Conservation (phyloP, 2,797 vertebrate species). For the Tarsius wallacei region DNA sequence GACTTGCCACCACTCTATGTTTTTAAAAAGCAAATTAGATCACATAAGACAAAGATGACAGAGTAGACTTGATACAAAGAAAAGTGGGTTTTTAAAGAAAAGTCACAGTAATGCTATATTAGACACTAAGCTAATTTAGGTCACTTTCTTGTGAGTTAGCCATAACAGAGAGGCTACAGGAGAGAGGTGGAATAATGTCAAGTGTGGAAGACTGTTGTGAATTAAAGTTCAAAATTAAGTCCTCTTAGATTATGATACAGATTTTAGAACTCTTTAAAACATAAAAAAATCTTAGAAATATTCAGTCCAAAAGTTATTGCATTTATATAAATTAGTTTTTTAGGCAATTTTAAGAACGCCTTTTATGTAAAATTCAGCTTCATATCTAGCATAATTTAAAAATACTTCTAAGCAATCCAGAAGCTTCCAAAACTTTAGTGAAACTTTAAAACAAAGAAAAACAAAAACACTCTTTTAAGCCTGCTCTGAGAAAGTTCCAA, state of each 20-base stretch:
- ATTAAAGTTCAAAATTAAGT: constrained; percentile 17
- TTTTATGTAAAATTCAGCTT: constrained; percentile 21
- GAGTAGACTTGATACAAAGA: neutral
- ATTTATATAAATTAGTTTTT: constrained; percentile 51
- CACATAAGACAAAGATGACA: constrained; percentile 27
- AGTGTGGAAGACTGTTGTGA: neutral
- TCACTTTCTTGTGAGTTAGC: neutral
- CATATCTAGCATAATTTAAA: constrained; percentile 15
- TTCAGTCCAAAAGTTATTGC: constrained; percentile 30
- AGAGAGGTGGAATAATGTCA: neutral
- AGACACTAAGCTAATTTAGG: neutral
- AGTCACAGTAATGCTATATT: neutral
- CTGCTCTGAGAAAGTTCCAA: constrained; percentile 19
- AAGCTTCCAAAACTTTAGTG: constrained; percentile 46
- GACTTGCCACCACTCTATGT: neutral
- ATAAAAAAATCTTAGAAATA: neutral
- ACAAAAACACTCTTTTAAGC: neutral
- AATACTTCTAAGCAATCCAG: constrained; percentile 29
- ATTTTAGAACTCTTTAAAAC: constrained; percentile 6
- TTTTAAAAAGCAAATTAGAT: neutral
- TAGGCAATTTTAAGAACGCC: neutral
- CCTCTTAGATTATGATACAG: neutral
- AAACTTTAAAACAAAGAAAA: constrained; percentile 62
- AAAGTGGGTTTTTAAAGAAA: constrained; percentile 59
- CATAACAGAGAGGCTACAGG: neutral